Evolutionary conservation across 2,888 invertebrate species (phyloP).

Genomic region (Chironomus tentans): DNA sequence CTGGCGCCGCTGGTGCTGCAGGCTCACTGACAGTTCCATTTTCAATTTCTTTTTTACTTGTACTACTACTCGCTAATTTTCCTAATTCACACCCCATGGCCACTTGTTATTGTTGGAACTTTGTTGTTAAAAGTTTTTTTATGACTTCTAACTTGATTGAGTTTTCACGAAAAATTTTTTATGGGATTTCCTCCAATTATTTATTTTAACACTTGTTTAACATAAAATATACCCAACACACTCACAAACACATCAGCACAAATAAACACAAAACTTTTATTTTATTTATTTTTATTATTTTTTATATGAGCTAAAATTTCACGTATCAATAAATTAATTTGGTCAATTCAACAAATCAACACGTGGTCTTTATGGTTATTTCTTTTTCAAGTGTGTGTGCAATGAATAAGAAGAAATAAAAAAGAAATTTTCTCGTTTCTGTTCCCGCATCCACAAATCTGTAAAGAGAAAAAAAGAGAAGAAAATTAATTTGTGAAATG

Average conservation of each 20-base stretch:
- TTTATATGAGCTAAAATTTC: too few species aligned
- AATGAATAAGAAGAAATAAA: neutral
- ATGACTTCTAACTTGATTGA: neutral
- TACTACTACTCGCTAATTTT: constrained; percentile 52
- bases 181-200: neutral
- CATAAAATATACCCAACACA: neutral
- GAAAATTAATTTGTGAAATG: neutral
- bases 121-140: too few species aligned
- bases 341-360: neutral
- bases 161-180: neutral
- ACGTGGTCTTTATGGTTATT: neutral
- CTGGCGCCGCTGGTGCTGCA: constrained; percentile 58
- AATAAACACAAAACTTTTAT: neutral
- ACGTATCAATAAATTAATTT: neutral
- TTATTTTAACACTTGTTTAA: neutral
- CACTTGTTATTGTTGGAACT: constrained; percentile 32
- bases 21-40: constrained; percentile 48
- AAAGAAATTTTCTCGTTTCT: neutral
- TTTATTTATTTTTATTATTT: neutral
- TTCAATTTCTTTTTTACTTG: constrained; percentile 33
- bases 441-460: neutral
- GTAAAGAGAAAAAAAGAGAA: neutral
- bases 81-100: constrained; percentile 70
- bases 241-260: neutral
- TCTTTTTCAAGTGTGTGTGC: neutral